Base-by-base conservation (phyloP, 2,113 vertebrate genomes). In the Callipepla californica region DNA sequence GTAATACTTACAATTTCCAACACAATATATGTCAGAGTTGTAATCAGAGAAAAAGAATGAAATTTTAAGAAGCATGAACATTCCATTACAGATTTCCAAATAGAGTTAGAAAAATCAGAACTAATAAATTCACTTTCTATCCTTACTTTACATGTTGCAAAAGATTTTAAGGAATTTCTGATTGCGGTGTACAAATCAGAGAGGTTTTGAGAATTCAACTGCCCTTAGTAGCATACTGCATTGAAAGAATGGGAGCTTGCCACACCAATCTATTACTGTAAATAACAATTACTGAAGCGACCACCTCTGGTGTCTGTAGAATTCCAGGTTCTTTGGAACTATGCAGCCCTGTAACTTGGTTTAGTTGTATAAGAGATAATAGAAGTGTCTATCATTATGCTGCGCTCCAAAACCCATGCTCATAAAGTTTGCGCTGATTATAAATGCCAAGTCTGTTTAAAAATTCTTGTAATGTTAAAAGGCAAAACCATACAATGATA, bases 291-390 rank as follows among this genome's bases (percentile, higher is more conserved):
- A 69, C 2, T 28, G 18, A 72, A 40, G 26, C 9, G 62, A 62
- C 77, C 67, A 93, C 32, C 69, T 78, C 55, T 81, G 23, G 63
- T 45, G 81, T 58, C 57, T 76, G 62, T 62, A 73, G 73, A 91
- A 95, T 73, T 48, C 40, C 72, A 83, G 47, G 57, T 44, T 51
- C 32, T 94, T 50, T 69, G 45, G 44, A 96, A 53, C 80, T 57
- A 80, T 13, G 70, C 26, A 28, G 50, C 48, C 75, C 86, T 77
- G 66, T 67, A 89, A 77, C 38, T 69, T 20, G 72, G 61, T 42
- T 91, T 61, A 58, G 53, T 74, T 76, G 74, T 90, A 75, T 47
- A 89, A 86, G 58, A 81, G 51, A 58, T 68, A 86, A 18, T 1
- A 78, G 72, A 90, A 80, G 48, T 26, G 36, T 59, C 26, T 9